These are phyloP conservation scores for Melanophora roralis DNA, from an alignment of 2,888 invertebrate genomes.

Conservation along the genomic window DNA sequence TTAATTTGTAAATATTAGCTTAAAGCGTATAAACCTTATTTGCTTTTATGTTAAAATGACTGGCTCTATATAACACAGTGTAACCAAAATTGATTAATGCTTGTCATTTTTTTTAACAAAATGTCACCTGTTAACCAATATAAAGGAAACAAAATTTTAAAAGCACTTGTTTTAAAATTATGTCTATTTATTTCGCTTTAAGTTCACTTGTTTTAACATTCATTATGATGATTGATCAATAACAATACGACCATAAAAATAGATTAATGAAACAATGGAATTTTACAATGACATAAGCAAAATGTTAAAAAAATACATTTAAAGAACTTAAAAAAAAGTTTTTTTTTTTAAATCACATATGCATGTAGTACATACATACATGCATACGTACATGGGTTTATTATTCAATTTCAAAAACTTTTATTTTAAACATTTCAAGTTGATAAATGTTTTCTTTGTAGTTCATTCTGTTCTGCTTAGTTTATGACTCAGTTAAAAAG, in stretches of 20 bases:
- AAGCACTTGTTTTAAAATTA: too few species aligned
- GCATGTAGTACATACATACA: too few species aligned
- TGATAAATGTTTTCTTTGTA: background rate
- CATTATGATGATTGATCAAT: background rate
- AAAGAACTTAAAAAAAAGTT: too few species aligned
- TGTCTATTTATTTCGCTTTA: too few species aligned
- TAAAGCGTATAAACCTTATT: conserved; percentile 5
- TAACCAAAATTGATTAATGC: conserved; percentile 18
- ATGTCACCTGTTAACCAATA: conserved; percentile 30
- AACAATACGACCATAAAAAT: conserved; percentile 25
- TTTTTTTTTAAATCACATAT: too few species aligned
- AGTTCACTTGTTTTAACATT: conserved; percentile 25
- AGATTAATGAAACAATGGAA: conserved; percentile 16
- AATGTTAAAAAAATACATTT: background rate
- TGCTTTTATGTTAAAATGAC: background rate
- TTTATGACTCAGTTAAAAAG: conserved; percentile 42
- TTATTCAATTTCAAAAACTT: conserved; percentile 1
- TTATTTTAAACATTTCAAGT: background rate
- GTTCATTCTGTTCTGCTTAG: conserved; percentile 9
- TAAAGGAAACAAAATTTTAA: too few species aligned
- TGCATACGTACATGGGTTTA: too few species aligned
- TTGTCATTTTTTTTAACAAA: background rate
- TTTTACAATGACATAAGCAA: conserved; percentile 33
- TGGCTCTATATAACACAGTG: too few species aligned
- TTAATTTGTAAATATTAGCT: conserved; percentile 1